phyloP scores from a whole-genome alignment of 2,113 vertebrate genomes.

The Festucalex cinctus region DNA sequence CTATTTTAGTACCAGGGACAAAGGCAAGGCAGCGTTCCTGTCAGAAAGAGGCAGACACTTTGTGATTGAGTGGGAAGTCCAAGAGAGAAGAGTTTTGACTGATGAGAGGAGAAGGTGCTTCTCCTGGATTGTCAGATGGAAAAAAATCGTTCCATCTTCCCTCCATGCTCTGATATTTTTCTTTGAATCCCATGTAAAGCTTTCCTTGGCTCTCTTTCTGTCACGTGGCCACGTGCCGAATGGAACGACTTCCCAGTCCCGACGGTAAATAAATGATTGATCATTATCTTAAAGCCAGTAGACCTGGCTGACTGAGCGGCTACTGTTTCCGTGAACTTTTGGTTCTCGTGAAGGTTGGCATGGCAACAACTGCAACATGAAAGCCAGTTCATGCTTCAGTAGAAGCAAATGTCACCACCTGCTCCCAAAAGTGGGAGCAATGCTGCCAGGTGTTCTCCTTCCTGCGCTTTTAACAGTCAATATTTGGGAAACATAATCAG shows the following conservation, averaged over 20 bases:
- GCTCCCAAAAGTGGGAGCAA: slow-evolving; percentile 28
- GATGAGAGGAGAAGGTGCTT: slow-evolving; percentile 45
- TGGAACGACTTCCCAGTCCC: slow-evolving; percentile 8
- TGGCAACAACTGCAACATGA: slow-evolving; percentile 4
- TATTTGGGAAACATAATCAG: slow-evolving; percentile 9
- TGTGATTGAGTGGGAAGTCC: slow-evolving; percentile 31
- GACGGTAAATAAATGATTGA: slow-evolving; percentile 2
- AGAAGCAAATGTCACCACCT: not conserved
- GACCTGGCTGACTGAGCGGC: slow-evolving; percentile 4
- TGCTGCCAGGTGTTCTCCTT: slow-evolving; percentile 46
- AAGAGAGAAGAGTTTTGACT: slow-evolving; percentile 39
- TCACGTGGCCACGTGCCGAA: not conserved
- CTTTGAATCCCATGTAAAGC: slow-evolving; percentile 21
- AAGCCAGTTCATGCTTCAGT: not conserved
- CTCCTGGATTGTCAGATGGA: slow-evolving; percentile 14
- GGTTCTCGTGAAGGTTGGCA: not conserved
- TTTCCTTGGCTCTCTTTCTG: slow-evolving; percentile 6
- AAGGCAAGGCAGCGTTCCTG: slow-evolving; percentile 34
- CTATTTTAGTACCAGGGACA: slow-evolving; percentile 28
- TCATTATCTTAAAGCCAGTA: slow-evolving; percentile 1
- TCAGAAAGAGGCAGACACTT: slow-evolving; percentile 43
- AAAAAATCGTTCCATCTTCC: slow-evolving; percentile 3
- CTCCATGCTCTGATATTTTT: slow-evolving; percentile 20
- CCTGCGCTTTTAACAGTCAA: not conserved
- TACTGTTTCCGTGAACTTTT: not conserved